Evolutionary conservation across 2,113 vertebrate genomes (phyloP).

Genomic region (Hydrolagus affinis): DNA sequence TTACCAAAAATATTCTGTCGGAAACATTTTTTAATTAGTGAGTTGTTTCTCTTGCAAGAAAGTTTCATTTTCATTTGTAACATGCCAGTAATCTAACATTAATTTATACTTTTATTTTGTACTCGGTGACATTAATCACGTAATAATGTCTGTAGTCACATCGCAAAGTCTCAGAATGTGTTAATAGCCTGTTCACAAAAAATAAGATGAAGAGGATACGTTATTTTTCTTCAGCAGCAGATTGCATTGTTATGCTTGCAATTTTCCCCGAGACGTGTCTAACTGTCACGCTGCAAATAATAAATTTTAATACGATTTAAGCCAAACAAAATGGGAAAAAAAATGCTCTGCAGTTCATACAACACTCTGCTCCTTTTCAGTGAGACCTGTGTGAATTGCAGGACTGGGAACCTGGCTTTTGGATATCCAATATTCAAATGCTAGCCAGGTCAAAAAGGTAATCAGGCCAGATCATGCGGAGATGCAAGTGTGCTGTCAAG

Average conservation of each 20-base stretch:
- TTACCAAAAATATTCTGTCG: no score
- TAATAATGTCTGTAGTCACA: not conserved
- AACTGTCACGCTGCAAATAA: not conserved
- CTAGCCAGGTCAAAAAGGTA: no score
- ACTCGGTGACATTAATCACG: not conserved
- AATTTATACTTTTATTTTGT: not conserved
- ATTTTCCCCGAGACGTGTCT: not conserved
- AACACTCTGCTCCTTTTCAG: no score
- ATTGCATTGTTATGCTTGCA: not conserved
- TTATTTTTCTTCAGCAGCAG: not conserved
- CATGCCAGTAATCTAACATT: not conserved
- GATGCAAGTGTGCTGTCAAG: no score
- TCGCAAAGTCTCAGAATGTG: not conserved
- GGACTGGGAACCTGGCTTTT: no score
- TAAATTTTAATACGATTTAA: no score
- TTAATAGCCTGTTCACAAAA: not conserved
- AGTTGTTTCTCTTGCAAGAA: not conserved
- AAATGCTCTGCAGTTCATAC: no score
- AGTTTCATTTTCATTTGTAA: not conserved
- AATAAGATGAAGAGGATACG: not conserved
- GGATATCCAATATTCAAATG: no score
- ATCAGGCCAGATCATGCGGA: no score
- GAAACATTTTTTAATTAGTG: no score
- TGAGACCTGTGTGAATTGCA: no score
- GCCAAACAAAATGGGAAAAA: no score